These are phyloP conservation scores for Umimayanthus chanpuru DNA, from an alignment of 92 coral and sea anemone species.

Conservation along the genomic window DNA sequence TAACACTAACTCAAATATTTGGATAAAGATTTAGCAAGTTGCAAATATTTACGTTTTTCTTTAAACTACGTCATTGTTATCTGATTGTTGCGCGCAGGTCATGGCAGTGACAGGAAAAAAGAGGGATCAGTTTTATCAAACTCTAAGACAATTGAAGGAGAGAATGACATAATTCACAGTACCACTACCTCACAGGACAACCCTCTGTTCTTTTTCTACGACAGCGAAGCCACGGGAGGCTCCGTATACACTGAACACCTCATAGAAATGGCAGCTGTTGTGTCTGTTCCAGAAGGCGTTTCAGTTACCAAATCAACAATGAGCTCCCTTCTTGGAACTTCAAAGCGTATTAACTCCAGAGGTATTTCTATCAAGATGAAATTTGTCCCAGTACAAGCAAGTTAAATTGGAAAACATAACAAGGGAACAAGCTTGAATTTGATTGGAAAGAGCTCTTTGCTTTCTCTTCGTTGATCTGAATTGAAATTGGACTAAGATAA, in stretches of 20 bases:
- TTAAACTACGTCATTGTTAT: too few species aligned
- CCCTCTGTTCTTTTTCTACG: background rate
- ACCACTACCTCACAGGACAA: background rate
- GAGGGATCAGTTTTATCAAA: background rate
- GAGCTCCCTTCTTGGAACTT: background rate
- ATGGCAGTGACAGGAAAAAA: background rate
- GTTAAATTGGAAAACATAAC: too few species aligned
- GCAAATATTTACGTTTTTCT: too few species aligned
- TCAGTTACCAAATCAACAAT: background rate
- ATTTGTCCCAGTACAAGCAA: too few species aligned
- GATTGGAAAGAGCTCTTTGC: too few species aligned
- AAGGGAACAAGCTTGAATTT: too few species aligned
- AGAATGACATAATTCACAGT: background rate
- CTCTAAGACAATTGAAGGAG: background rate
- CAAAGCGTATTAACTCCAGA: background rate
- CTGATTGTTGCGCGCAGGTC: background rate
- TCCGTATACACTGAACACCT: background rate
- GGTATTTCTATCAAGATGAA: background rate
- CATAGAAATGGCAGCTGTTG: background rate
- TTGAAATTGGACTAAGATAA: too few species aligned
- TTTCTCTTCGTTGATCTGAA: too few species aligned
- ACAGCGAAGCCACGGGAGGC: background rate
- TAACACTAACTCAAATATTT: too few species aligned
- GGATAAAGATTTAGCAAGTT: too few species aligned
- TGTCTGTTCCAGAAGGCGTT: background rate